Evolutionary conservation across 2,888 invertebrate species (phyloP).

Genomic region (Rhingia campestris): DNA sequence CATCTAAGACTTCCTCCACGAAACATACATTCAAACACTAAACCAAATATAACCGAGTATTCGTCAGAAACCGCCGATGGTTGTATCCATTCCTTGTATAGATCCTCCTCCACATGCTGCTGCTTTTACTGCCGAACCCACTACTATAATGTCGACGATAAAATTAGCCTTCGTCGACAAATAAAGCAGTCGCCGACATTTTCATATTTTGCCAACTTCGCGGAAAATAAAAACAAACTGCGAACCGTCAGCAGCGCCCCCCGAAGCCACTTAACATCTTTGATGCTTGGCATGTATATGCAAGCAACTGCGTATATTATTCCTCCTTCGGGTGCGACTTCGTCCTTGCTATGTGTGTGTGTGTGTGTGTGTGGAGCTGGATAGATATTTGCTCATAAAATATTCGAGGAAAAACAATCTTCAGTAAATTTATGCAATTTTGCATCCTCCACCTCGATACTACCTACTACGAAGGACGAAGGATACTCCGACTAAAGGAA

Average conservation of each 20-base stretch:
- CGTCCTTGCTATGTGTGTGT: slow-evolving; percentile 7
- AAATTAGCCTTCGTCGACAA: slow-evolving; percentile 23
- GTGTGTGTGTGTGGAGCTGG: not conserved
- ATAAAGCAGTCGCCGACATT: not conserved
- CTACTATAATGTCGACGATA: slow-evolving; percentile 1
- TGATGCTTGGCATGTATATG: not conserved
- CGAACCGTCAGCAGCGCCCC: not conserved
- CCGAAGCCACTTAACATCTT: slow-evolving; percentile 11
- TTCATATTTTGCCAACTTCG: slow-evolving; percentile 33
- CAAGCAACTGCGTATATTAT: slow-evolving; percentile 10
- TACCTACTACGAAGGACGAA: not conserved
- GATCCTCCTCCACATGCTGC: not conserved
- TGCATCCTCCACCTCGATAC: slow-evolving; percentile 16
- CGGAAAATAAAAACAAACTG: slow-evolving; percentile 43
- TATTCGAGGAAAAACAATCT: slow-evolving; percentile 19
- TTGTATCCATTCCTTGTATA: not conserved
- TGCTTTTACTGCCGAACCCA: not conserved
- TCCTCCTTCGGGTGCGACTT: slow-evolving; percentile 4
- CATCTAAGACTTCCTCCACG: not conserved
- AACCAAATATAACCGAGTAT: not conserved
- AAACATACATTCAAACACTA: slow-evolving; percentile 12
- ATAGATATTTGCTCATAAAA: slow-evolving; percentile 42
- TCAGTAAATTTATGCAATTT: slow-evolving; percentile 53
- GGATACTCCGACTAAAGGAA: not conserved
- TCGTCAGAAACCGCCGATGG: not conserved